Evolutionary conservation across 1,140 invertebrate species (phyloP).

Genomic region (Gonatopus flavifemur): DNA sequence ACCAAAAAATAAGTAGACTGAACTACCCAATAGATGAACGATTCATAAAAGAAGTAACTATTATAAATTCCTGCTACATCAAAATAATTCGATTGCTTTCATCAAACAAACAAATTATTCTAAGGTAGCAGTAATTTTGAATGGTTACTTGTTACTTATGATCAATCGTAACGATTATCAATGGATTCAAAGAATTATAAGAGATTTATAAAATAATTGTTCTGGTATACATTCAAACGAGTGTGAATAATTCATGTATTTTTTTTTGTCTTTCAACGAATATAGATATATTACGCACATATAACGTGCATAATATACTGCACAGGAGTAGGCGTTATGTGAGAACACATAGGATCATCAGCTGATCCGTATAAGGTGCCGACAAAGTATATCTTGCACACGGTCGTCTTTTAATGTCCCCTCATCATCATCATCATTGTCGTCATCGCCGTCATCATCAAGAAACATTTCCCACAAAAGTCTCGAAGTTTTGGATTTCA

Average conservation of each 20-base stretch:
- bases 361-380: constrained; percentile 29
- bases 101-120: too few relatives aligned
- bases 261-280: not conserved
- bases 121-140: too few relatives aligned
- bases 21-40: too few relatives aligned
- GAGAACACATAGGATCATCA: constrained; percentile 16
- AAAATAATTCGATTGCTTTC: too few relatives aligned
- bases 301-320: constrained; percentile 1
- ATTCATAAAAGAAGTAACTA: too few relatives aligned
- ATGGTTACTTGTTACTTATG: too few relatives aligned
- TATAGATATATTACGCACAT: not conserved
- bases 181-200: too few relatives aligned
- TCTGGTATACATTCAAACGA: not conserved
- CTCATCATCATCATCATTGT: not conserved
- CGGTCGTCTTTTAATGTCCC: constrained; percentile 6
- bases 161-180: too few relatives aligned
- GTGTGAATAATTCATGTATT: not conserved
- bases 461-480: not conserved
- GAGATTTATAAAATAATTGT: too few relatives aligned
- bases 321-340: constrained; percentile 25
- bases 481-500: not conserved
- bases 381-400: constrained; percentile 32
- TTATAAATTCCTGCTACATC: too few relatives aligned
- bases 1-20: too few relatives aligned
- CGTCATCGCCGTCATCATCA: not conserved